A percentile compares a stretch with the other conserved stretches of the same genome.
Evolutionary conservation across 2,888 invertebrate genomes (phyloP).

Genomic region (Rhopalosiphum nymphaeae): DNA sequence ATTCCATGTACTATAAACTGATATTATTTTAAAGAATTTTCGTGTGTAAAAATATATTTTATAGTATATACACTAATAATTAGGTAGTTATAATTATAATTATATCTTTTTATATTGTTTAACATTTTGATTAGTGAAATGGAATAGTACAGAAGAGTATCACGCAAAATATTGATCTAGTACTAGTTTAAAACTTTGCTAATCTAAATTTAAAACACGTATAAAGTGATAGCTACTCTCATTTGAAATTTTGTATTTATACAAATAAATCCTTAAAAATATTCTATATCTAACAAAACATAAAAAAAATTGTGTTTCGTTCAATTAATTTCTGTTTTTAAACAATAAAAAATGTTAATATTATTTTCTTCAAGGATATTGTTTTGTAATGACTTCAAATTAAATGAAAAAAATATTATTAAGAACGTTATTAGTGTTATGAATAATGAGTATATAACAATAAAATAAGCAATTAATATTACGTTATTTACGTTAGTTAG

Average conservation of each 20-base stretch:
- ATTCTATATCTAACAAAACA: not conserved
- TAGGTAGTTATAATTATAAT: not conserved
- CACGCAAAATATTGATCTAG: not conserved
- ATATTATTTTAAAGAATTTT: not conserved
- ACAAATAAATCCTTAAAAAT: too few species aligned
- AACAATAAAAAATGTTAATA: not conserved
- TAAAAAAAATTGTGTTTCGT: not conserved
- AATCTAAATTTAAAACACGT: not conserved
- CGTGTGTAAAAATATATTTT: not conserved
- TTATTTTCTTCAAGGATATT: not conserved
- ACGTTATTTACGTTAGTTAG: not conserved
- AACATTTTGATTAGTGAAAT: not conserved
- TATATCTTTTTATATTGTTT: not conserved
- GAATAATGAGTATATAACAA: not conserved
- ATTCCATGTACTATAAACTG: not conserved
- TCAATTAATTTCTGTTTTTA: not conserved
- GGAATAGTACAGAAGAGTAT: not conserved
- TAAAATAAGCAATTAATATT: not conserved
- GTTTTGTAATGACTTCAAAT: not conserved
- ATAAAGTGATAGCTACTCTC: too few species aligned
- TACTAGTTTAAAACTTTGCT: not conserved
- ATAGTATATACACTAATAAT: too few species aligned
- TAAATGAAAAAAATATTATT: not conserved
- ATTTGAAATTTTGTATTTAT: too few species aligned
- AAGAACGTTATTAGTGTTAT: not conserved